These are phyloP conservation scores for Chesias legatella DNA, from an alignment of 2,888 invertebrate genomes.

Conservation along the genomic window DNA sequence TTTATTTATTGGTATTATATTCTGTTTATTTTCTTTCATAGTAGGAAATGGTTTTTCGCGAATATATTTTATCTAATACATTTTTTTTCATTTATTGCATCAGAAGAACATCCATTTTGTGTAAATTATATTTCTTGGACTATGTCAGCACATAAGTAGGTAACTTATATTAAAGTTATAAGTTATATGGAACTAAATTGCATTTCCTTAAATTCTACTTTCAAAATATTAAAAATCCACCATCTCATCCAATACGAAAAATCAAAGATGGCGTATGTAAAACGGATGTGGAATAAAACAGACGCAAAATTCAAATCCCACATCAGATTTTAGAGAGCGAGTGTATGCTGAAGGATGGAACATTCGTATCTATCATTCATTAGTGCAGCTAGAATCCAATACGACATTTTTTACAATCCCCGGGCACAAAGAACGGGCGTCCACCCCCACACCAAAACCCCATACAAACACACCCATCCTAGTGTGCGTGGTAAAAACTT, in stretches of 20 bases:
- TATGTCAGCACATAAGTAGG: no score
- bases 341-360: conserved; percentile 49
- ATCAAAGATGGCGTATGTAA: conserved; percentile 38
- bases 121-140: no score
- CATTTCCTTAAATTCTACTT: no score
- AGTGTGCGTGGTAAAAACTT: conserved; percentile 69
- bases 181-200: no score
- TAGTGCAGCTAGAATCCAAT: conserved; percentile 78
- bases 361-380: conserved; percentile 77
- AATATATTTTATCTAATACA: no score
- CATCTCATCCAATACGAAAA: conserved; percentile 14
- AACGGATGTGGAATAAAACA: conserved; percentile 34
- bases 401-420: conserved; percentile 80
- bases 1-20: no score
- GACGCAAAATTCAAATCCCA: conserved; percentile 50
- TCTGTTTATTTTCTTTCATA: no score
- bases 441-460: conserved; percentile 55
- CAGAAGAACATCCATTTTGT: no score
- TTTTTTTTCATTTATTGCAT: no score
- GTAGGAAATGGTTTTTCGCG: no score
- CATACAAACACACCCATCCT: conserved; percentile 46
- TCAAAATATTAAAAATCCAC: conserved; percentile 5
- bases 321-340: conserved; percentile 62
- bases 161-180: no score
- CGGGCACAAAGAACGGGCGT: conserved; percentile 75